phyloP scores from a whole-genome alignment of 1,140 invertebrate genomes.

The Pteromalus puparum region DNA sequence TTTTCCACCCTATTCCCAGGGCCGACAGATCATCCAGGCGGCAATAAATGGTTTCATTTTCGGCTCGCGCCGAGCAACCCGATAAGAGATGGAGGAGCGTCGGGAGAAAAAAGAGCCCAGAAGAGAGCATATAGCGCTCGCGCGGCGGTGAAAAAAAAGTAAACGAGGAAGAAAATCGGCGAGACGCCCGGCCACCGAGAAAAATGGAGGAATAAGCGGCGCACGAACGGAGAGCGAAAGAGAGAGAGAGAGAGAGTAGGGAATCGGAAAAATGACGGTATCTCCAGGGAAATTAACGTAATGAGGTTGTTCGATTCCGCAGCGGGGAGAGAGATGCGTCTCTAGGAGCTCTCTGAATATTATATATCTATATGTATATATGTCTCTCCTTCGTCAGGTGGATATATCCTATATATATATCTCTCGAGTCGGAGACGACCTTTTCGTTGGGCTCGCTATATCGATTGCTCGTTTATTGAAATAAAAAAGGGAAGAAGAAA shows the following conservation, averaged over 20 bases:
- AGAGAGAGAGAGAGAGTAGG: constrained; percentile 24
- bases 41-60: constrained; percentile 69
- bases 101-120: not conserved
- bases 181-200: constrained; percentile 37
- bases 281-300: constrained; percentile 70
- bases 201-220: constrained; percentile 49
- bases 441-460: not conserved
- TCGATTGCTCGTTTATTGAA: constrained; percentile 27
- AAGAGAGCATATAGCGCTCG: constrained; percentile 20
- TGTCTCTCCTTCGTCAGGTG: not conserved
- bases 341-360: not conserved
- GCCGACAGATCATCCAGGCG: constrained; percentile 9
- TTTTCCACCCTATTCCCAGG: not conserved
- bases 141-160: not conserved
- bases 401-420: no score
- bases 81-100: constrained; percentile 13
- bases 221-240: constrained; percentile 51
- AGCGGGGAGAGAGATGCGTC: not conserved
- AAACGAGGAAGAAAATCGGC: constrained; percentile 17
- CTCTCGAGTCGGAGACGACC: not conserved
- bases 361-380: not conserved
- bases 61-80: constrained; percentile 43
- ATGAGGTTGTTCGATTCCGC: constrained; percentile 66
- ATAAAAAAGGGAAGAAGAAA: constrained; percentile 8
- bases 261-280: constrained; percentile 67